Conservation (phyloP, 2,888 invertebrate genomes). For the Molorchus minor region DNA sequence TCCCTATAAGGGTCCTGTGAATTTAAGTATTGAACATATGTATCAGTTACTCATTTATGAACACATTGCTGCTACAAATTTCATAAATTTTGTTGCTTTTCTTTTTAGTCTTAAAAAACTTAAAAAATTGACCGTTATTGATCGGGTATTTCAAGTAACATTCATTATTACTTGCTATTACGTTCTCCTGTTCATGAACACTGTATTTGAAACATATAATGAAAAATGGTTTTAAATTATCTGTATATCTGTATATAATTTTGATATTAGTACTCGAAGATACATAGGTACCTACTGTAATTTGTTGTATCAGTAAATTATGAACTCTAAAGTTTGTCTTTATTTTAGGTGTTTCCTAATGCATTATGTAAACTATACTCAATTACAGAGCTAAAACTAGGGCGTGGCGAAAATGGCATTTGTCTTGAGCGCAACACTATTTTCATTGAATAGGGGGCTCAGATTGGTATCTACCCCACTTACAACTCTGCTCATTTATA, state of each 20-base stretch:
- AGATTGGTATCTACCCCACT: no score
- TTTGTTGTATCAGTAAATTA: no score
- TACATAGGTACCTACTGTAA: no score
- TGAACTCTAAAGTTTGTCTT: no score
- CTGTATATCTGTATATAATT: not conserved
- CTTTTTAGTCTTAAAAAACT: conserved; percentile 6
- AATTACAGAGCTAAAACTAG: no score
- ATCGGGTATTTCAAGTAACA: conserved; percentile 30
- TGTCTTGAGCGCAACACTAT: no score
- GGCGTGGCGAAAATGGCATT: no score
- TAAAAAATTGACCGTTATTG: conserved; percentile 19
- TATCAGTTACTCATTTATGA: conserved; percentile 32
- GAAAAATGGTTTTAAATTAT: conserved; percentile 21
- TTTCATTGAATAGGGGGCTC: no score
- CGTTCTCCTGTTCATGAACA: conserved; percentile 21
- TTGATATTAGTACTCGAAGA: not conserved
- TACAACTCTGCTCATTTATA: no score
- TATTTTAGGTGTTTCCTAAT: no score
- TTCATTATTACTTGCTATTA: conserved; percentile 37
- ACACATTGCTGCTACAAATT: conserved; percentile 32
- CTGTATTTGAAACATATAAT: not conserved
- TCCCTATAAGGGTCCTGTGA: not conserved
- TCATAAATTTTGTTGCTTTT: conserved; percentile 27
- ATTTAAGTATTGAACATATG: not conserved
- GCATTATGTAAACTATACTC: no score